Evolutionary conservation across 2,113 vertebrate genomes (phyloP).

Genomic region (Lepus americanus): DNA sequence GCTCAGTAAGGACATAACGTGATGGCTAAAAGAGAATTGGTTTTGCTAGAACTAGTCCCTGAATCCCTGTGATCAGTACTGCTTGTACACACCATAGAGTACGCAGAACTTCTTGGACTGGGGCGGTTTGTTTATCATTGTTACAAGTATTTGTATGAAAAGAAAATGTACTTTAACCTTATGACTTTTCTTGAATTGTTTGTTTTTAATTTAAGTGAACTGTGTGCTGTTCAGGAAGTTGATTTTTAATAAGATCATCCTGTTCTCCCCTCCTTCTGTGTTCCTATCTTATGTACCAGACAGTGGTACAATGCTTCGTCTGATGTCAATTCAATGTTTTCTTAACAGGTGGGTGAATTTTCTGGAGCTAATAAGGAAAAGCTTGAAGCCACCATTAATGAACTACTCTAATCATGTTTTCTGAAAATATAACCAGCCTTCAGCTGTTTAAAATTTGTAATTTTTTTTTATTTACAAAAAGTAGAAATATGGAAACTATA

Average conservation of each 20-base stretch:
- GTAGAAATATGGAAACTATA: slow-evolving; percentile 75
- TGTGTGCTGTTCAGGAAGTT: background rate
- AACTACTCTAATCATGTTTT: slow-evolving; percentile 79
- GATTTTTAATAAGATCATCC: background rate
- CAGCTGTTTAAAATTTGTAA: slow-evolving; percentile 82
- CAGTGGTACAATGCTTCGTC: background rate
- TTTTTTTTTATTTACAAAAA: slow-evolving; percentile 87
- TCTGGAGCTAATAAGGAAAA: slow-evolving; percentile 90
- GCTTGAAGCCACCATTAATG: slow-evolving; percentile 89
- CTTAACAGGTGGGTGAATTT: slow-evolving; percentile 89
- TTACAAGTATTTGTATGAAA: background rate
- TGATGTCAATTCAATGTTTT: slow-evolving; percentile 61
- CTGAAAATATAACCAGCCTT: slow-evolving; percentile 58
- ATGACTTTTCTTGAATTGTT: background rate
- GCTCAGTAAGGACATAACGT: background rate
- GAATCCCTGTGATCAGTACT: background rate
- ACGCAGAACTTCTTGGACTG: background rate
- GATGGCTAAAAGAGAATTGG: background rate
- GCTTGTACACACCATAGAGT: background rate
- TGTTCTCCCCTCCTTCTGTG: background rate
- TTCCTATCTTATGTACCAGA: background rate
- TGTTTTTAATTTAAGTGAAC: background rate
- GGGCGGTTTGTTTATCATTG: background rate
- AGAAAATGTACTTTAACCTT: background rate
- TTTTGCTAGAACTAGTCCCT: background rate